A percentile compares a stretch with the other conserved stretches of the same genome.
Evolutionary conservation across 2,888 invertebrate species (phyloP).

Genomic region (Gnatocerus cornutus): DNA sequence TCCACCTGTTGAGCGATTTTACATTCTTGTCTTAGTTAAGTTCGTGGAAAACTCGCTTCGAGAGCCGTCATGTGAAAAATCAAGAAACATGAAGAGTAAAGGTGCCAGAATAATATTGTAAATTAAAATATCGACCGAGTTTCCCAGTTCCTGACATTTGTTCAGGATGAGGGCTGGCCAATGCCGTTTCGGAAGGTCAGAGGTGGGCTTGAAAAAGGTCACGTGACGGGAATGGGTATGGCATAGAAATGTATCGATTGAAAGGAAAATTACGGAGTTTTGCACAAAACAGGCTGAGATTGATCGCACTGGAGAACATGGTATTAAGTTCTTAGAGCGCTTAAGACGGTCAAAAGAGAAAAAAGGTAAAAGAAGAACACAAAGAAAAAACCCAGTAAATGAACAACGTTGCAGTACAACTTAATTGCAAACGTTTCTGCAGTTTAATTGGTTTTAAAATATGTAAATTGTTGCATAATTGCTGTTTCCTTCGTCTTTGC

Average conservation of each 20-base stretch:
- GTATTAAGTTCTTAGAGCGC: too few species aligned
- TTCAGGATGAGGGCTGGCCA: conserved; percentile 20
- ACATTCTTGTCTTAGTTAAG: conserved; percentile 10
- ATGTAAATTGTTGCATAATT: too few species aligned
- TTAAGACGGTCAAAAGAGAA: too few species aligned
- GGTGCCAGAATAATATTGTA: conserved; percentile 6
- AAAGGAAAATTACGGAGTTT: conserved; percentile 11
- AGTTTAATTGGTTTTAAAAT: too few species aligned
- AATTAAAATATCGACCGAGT: conserved; percentile 27
- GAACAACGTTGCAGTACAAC: too few species aligned
- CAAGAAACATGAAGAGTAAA: neutral
- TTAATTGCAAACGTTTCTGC: too few species aligned
- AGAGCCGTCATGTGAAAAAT: conserved; percentile 14
- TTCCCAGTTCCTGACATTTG: conserved; percentile 35
- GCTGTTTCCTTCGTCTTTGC: too few species aligned
- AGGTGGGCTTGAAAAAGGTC: conserved; percentile 27
- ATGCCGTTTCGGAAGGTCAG: conserved; percentile 21
- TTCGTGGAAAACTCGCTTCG: neutral
- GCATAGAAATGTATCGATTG: conserved; percentile 29
- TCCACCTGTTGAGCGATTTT: conserved; percentile 43
- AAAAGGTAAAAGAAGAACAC: too few species aligned
- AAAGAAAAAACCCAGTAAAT: too few species aligned
- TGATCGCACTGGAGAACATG: neutral
- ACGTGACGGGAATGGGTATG: conserved; percentile 11
- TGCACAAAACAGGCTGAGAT: conserved; percentile 16